These are phyloP conservation scores for Canis aureus DNA, from an alignment of 2,113 vertebrate genomes.

Conservation along the genomic window DNA sequence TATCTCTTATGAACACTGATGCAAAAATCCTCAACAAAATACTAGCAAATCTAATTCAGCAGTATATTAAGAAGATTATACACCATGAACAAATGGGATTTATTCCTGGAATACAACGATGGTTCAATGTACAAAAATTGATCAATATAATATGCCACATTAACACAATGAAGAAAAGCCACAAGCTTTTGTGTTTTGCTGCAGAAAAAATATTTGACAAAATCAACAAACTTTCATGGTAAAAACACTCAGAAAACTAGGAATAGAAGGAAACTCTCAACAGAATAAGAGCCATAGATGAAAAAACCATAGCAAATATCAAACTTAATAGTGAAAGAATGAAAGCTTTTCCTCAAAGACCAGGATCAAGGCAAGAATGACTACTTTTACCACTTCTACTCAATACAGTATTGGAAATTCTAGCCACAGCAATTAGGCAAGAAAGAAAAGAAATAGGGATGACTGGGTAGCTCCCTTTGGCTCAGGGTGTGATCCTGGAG, in stretches of 20 bases:
- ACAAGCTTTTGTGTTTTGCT: background rate
- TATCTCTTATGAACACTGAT: background rate
- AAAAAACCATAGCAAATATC: background rate
- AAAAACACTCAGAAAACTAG: background rate
- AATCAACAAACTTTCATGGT: background rate
- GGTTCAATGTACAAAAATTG: background rate
- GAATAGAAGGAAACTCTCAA: background rate
- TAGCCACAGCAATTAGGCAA: background rate
- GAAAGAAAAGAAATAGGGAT: background rate
- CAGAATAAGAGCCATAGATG: background rate
- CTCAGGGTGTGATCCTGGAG: no score
- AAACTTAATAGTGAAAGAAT: background rate
- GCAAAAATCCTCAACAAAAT: background rate
- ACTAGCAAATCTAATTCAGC: background rate
- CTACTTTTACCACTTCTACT: background rate
- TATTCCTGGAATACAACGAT: constrained; percentile 2
- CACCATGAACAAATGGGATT: background rate
- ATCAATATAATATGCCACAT: background rate
- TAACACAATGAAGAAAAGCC: background rate
- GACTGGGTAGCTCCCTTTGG: no score
- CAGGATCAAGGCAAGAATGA: background rate
- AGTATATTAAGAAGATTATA: background rate
- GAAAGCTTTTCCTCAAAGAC: background rate
- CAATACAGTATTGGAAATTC: background rate
- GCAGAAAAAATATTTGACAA: background rate